Base-by-base conservation (phyloP, 2,797 vertebrate genomes). In the Platalea minor region DNA sequence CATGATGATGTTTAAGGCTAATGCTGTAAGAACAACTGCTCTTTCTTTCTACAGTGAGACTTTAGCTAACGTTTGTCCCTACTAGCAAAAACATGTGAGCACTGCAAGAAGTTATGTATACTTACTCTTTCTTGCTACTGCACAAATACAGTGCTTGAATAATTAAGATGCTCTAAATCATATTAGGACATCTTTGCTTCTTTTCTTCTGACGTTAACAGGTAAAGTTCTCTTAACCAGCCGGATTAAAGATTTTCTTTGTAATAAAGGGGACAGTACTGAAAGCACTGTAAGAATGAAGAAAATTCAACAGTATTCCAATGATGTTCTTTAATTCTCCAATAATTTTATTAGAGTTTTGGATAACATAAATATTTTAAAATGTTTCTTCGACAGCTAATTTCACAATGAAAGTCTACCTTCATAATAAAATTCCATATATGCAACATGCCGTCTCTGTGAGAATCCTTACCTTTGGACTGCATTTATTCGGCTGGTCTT, bases 381-480 rank as follows among this genome's bases (percentile, higher is more conserved):
- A 56, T 35, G 7, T 18, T 95, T 76, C 31, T 81, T 75, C 13
- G 3, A 67, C 3, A 72, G 33, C 5, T 59, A 67, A 18, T 51
- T 95, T 75, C 73, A 35, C 46, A 16, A 15, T 67, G 25, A 57
- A 33, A 91, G 15, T 25, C 81, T 91, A 89, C 43, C 29, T 89
- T 39, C 46, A 72, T 73, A 28, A 48, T 21, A 78, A 75, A 85
- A 73, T 64, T 56, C 41, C 35, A 51, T 69, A 72, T 33, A 59
- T 11, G 33, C 10, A 91, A 63, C 56, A 48, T 6, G 6, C 3
- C 4, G 8, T 91, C 39, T 74, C 28, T 25, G 20, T 23, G 3
- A 70, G 35, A 61, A 56, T 57, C 29, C 97, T 98, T 98, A 98
- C 98, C 97, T 98, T 80, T 37, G 67, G 33, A 81, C 15, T 85